Conservation (phyloP, 2,797 vertebrate genomes). For the Aotus griseimembra region DNA sequence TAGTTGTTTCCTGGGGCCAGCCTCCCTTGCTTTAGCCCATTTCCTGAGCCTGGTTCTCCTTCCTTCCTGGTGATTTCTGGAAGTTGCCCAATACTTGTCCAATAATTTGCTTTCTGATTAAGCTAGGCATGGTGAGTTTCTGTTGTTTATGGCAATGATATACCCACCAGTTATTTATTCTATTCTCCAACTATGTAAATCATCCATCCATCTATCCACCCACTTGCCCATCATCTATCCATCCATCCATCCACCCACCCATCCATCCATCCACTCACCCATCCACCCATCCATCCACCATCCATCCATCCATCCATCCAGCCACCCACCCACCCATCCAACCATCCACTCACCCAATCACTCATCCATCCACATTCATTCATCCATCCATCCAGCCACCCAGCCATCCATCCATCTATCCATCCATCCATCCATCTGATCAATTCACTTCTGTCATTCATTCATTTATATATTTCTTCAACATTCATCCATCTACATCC, state of each 20-base stretch:
- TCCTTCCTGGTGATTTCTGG: not conserved
- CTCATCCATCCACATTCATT: not conserved
- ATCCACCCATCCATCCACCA: not conserved
- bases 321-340: not conserved
- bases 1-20: not conserved
- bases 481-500: not conserved
- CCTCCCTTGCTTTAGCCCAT: not conserved
- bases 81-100: not conserved
- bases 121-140: not conserved
- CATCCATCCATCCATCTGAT: not conserved
- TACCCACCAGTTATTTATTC: not conserved
- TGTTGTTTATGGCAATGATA: not conserved
- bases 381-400: too few species aligned
- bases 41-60: not conserved
- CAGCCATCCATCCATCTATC: not conserved
- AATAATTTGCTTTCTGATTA: not conserved
- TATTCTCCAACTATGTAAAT: not conserved
- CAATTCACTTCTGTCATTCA: not conserved
- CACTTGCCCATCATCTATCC: not conserved
- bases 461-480: not conserved
- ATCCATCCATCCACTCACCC: not conserved
- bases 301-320: too few species aligned
- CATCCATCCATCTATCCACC: not conserved
- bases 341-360: not conserved
- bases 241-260: not conserved